Evolutionary conservation across 2,888 invertebrate genomes (phyloP).

Genomic region (Spialia ferax): DNA sequence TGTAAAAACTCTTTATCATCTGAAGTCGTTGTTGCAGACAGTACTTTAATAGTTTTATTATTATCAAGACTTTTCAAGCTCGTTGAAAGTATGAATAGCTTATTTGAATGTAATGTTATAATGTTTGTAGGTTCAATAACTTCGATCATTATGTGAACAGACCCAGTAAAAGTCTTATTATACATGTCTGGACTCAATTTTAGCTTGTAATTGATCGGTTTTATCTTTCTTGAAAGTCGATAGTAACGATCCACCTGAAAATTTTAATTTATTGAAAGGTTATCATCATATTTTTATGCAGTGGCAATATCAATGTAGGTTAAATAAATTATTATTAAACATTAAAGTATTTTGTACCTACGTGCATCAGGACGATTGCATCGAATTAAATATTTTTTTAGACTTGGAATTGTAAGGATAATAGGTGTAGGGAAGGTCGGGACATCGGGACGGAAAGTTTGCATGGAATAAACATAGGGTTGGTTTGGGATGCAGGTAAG

Average conservation of each 20-base stretch:
- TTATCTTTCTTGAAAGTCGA: conserved; percentile 84
- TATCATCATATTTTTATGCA: background rate
- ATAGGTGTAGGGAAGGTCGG: too few species aligned
- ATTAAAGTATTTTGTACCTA: too few species aligned
- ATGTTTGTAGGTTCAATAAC: conserved; percentile 70
- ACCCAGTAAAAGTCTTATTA: conserved; percentile 85
- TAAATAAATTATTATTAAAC: too few species aligned
- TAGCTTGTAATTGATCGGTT: conserved; percentile 90
- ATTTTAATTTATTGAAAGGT: conserved; percentile 4
- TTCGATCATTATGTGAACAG: conserved; percentile 77
- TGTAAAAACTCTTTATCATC: conserved; percentile 55
- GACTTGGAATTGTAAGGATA: too few species aligned
- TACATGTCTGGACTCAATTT: conserved; percentile 88
- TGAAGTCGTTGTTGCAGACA: conserved; percentile 44
- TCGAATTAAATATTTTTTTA: too few species aligned
- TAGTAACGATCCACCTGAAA: conserved; percentile 63
- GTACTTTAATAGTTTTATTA: conserved; percentile 48
- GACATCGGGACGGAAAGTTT: too few species aligned
- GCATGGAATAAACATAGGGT: too few species aligned
- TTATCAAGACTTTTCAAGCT: conserved; percentile 49
- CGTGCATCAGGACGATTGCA: too few species aligned
- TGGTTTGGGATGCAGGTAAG: too few species aligned
- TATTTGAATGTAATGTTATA: conserved; percentile 88
- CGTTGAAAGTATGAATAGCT: conserved; percentile 77
- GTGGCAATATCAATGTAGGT: too few species aligned